Evolutionary conservation across 2,888 invertebrate species (phyloP).

Genomic region (Microplitis manilae): DNA sequence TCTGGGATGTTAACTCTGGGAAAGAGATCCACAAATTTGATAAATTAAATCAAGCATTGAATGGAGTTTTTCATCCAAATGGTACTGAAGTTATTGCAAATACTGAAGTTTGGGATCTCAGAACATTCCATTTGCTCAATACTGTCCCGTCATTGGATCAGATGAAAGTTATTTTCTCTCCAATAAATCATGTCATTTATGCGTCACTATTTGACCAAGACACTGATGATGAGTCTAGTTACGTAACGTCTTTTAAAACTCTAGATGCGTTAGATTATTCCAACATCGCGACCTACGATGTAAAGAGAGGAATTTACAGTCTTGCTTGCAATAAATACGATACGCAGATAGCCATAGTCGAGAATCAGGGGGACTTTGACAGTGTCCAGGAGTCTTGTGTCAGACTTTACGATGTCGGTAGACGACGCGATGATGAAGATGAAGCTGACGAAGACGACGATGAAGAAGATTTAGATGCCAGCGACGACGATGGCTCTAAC

Average conservation of each 20-base stretch:
- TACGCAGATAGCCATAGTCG: constrained; percentile 91
- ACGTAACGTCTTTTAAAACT: constrained; percentile 94
- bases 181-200: constrained; percentile 89
- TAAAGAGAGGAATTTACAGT: constrained; percentile 90
- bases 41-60: constrained; percentile 94
- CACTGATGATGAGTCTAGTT: constrained; percentile 81
- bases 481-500: constrained; percentile 77
- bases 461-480: constrained; percentile 52
- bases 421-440: constrained; percentile 52
- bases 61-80: constrained; percentile 97
- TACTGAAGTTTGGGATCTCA: constrained; percentile 98
- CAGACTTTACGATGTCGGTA: constrained; percentile 73
- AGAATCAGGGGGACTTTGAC: constrained; percentile 88
- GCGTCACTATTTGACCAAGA: constrained; percentile 86
- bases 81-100: constrained; percentile 97
- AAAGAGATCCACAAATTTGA: constrained; percentile 97
- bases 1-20: constrained; percentile 92
- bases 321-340: constrained; percentile 88
- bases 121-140: constrained; percentile 93
- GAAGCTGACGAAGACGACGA: constrained; percentile 52
- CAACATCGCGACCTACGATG: constrained; percentile 95
- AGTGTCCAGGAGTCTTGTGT: constrained; percentile 91
- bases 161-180: constrained; percentile 91
- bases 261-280: constrained; percentile 95
- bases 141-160: constrained; percentile 96